Evolutionary conservation across 2,113 vertebrate species (phyloP).

Genomic region (Anarrhichthys ocellatus): DNA sequence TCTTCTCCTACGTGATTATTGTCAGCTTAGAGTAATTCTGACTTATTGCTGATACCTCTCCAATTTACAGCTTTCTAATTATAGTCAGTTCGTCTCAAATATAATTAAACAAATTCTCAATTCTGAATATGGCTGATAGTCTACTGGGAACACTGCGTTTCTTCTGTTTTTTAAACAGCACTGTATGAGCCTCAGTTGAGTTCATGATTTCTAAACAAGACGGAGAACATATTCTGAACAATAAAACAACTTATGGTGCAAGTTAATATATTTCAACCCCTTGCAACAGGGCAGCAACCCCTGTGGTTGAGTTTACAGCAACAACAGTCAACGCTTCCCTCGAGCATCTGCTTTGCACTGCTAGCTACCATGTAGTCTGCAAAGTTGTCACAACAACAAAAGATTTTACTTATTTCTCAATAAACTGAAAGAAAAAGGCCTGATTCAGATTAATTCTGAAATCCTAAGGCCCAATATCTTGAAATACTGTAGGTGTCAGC

Average conservation of each 20-base stretch:
- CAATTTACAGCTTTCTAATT: constrained; percentile 60
- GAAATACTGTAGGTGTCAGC: background rate
- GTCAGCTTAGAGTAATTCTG: constrained; percentile 43
- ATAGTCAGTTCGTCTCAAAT: constrained; percentile 39
- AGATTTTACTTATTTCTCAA: background rate
- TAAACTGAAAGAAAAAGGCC: background rate
- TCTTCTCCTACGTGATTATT: background rate
- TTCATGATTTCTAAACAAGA: background rate
- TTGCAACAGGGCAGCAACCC: constrained; percentile 1
- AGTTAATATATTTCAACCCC: constrained; percentile 4
- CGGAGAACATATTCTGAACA: background rate
- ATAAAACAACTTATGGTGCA: constrained; percentile 1
- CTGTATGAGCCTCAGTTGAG: background rate
- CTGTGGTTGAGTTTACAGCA: background rate
- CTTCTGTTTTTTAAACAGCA: background rate
- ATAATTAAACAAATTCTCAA: constrained; percentile 48
- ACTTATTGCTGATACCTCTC: constrained; percentile 51
- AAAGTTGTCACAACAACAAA: background rate
- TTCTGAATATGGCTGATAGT: constrained; percentile 14
- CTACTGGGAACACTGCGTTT: background rate
- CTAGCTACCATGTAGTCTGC: background rate
- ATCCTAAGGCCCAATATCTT: background rate
- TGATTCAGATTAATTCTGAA: background rate
- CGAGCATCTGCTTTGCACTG: constrained; percentile 28
- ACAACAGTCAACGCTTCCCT: background rate